Conservation (phyloP, 2,888 invertebrate species). For the Pogonocherus hispidulus region DNA sequence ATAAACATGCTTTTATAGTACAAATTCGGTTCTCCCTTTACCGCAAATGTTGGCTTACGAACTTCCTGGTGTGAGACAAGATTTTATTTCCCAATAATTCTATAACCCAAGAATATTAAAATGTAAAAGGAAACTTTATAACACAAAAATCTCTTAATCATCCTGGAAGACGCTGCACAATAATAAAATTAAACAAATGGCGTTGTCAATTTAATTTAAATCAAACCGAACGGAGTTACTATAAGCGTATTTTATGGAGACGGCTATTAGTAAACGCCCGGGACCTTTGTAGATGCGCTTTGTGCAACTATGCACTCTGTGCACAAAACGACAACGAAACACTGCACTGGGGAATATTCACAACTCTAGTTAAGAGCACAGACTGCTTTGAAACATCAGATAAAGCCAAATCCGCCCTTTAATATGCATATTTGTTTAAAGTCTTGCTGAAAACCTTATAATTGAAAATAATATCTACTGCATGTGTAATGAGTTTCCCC, state of each 20-base stretch:
- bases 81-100: too few species aligned
- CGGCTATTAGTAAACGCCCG: constrained; percentile 26
- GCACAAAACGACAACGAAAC: constrained; percentile 36
- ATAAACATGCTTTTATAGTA: too few species aligned
- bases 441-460: constrained; percentile 3
- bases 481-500: neutral
- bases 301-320: constrained; percentile 30
- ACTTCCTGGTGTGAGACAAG: too few species aligned
- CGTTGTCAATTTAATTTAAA: constrained; percentile 27
- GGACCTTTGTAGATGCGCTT: constrained; percentile 27
- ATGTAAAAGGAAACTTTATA: neutral
- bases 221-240: constrained; percentile 20
- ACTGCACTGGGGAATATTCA: constrained; percentile 37
- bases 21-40: too few species aligned
- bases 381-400: constrained; percentile 37
- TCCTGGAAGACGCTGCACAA: neutral
- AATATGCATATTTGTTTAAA: constrained; percentile 37
- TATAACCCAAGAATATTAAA: neutral
- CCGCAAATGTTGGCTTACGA: too few species aligned
- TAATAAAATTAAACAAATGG: constrained; percentile 11
- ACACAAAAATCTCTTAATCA: neutral
- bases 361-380: constrained; percentile 35
- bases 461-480: neutral
- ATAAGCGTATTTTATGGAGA: constrained; percentile 28
- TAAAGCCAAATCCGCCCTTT: constrained; percentile 28